Conservation (phyloP, 2,113 vertebrate genomes). For the Orthonyx spaldingii region DNA sequence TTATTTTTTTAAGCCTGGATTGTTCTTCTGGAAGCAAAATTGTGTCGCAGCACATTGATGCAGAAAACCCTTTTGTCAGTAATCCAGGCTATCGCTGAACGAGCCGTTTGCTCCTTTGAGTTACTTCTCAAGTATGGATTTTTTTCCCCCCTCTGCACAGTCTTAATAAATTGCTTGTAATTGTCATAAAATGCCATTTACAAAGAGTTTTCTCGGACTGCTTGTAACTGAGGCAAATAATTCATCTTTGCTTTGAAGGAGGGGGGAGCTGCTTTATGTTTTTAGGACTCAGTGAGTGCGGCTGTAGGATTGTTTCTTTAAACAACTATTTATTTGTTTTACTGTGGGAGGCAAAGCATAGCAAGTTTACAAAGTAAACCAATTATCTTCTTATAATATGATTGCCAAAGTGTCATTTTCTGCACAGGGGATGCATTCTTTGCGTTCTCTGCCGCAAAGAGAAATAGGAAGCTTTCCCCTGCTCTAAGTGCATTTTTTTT, state of each 20-base stretch:
- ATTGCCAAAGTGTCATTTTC: slow-evolving; percentile 43
- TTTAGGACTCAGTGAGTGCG: background rate
- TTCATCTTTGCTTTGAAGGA: slow-evolving; percentile 27
- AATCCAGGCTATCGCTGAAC: slow-evolving; percentile 53
- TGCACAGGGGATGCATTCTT: background rate
- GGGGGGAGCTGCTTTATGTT: slow-evolving; percentile 20
- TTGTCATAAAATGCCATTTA: slow-evolving; percentile 67
- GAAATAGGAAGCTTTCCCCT: background rate
- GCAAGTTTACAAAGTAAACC: slow-evolving; percentile 60
- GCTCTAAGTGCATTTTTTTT: background rate
- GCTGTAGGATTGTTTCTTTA: slow-evolving; percentile 22
- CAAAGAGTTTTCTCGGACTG: slow-evolving; percentile 57
- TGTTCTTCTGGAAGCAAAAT: slow-evolving; percentile 59
- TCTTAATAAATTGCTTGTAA: slow-evolving; percentile 56
- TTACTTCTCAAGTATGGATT: background rate
- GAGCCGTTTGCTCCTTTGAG: slow-evolving; percentile 45
- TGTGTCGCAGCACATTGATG: background rate
- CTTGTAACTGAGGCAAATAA: slow-evolving; percentile 55
- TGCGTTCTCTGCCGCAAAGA: background rate
- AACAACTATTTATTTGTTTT: slow-evolving; percentile 48
- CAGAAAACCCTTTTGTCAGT: slow-evolving; percentile 61
- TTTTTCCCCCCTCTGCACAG: background rate
- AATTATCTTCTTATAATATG: slow-evolving; percentile 54
- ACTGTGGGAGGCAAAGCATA: slow-evolving; percentile 50
- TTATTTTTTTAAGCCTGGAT: slow-evolving; percentile 24